A percentile compares a stretch with the other conserved stretches of the same genome.
phyloP scores from a whole-genome alignment of 2,888 invertebrate species.

The Eulithis prunata region DNA sequence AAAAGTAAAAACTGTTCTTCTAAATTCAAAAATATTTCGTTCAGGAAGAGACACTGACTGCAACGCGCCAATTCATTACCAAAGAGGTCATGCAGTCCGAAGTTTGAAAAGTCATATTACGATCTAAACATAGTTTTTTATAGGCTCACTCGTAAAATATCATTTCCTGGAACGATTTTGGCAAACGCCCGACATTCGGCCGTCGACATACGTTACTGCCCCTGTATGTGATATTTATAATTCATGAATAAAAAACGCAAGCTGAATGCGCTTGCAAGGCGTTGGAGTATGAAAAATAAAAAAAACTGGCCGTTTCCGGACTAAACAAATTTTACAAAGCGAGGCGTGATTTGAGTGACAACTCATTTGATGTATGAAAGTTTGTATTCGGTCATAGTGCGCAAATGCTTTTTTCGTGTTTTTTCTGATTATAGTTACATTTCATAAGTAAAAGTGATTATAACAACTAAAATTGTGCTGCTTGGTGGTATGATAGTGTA shows the following conservation, averaged over 20 bases:
- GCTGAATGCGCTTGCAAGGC: slow-evolving; percentile 57
- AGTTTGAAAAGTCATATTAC: slow-evolving; percentile 29
- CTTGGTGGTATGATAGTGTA: not conserved
- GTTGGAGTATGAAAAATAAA: slow-evolving; percentile 43
- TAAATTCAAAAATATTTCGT: slow-evolving; percentile 27
- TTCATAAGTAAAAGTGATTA: slow-evolving; percentile 25
- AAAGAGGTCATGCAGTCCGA: slow-evolving; percentile 20
- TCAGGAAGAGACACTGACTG: slow-evolving; percentile 12
- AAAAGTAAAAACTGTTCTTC: slow-evolving; percentile 9
- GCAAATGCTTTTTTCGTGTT: slow-evolving; percentile 18
- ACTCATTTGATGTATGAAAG: slow-evolving; percentile 23
- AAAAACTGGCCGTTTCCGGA: slow-evolving; percentile 65
- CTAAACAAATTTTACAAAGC: slow-evolving; percentile 61
- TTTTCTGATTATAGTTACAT: slow-evolving; percentile 13
- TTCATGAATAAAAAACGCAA: slow-evolving; percentile 66
- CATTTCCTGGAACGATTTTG: slow-evolving; percentile 55
- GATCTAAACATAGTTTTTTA: slow-evolving; percentile 45
- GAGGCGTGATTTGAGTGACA: slow-evolving; percentile 56
- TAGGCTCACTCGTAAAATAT: slow-evolving; percentile 46
- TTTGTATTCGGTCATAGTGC: slow-evolving; percentile 22
- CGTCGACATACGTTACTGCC: slow-evolving; percentile 37
- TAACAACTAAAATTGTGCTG: slow-evolving; percentile 15
- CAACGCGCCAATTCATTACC: slow-evolving; percentile 15
- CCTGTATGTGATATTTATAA: slow-evolving; percentile 70
- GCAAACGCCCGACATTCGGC: slow-evolving; percentile 45